These are phyloP conservation scores for Strigops habroptila DNA, from an alignment of 2,113 vertebrate genomes.

Conservation along the genomic window DNA sequence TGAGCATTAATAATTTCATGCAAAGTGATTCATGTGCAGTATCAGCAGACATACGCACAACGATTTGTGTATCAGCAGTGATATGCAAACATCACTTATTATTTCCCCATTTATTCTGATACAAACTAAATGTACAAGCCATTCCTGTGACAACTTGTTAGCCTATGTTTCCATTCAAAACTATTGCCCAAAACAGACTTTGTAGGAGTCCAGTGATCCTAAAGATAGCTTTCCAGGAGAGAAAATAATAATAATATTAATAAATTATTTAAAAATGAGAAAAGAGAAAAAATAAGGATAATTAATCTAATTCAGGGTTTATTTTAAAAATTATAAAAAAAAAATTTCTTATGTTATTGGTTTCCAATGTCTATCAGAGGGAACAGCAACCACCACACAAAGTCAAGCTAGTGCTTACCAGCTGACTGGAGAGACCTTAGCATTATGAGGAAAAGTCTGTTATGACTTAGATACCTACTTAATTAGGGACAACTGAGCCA, in stretches of 20 bases:
- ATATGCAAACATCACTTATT: background rate
- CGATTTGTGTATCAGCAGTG: background rate
- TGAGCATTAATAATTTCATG: background rate
- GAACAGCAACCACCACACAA: background rate
- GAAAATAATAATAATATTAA: background rate
- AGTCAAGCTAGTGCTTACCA: background rate
- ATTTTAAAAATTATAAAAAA: background rate
- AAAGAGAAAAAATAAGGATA: background rate
- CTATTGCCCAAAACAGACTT: background rate
- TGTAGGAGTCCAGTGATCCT: background rate
- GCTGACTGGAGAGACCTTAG: background rate
- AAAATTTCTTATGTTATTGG: background rate
- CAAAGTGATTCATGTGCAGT: background rate
- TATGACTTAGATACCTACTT: background rate
- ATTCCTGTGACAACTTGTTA: background rate
- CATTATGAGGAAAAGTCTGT: background rate
- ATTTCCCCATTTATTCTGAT: background rate
- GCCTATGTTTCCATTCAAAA: background rate
- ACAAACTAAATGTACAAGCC: background rate
- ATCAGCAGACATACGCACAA: background rate
- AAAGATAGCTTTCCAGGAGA: background rate
- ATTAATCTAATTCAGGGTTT: background rate
- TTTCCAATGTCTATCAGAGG: background rate
- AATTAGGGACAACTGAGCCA: background rate
- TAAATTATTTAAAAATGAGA: background rate